Conservation (phyloP, 2,797 vertebrate genomes). For the Podarcis lilfordi region DNA sequence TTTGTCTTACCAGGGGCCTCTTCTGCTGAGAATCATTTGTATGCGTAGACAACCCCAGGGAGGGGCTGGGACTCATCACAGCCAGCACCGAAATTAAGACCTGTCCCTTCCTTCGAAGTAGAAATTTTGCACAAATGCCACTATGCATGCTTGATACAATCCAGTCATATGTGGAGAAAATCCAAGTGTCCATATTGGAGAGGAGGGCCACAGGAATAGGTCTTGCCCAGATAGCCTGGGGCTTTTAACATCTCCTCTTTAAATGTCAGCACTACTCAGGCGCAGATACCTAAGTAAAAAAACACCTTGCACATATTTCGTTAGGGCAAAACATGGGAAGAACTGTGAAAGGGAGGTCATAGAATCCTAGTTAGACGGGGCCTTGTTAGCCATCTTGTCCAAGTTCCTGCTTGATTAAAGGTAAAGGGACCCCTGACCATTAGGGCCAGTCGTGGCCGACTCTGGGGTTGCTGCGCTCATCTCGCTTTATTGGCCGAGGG, state of each 20-base stretch:
- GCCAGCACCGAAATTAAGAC: not conserved
- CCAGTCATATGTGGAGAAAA: not conserved
- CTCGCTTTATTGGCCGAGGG: too few relatives aligned
- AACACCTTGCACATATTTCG: too few relatives aligned
- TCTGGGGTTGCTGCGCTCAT: too few relatives aligned
- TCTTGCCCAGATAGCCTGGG: not conserved
- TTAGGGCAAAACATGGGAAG: too few relatives aligned
- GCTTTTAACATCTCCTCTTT: not conserved
- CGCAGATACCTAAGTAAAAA: not conserved
- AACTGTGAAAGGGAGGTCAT: too few relatives aligned
- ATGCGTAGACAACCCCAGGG: not conserved
- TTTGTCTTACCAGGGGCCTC: constrained; percentile 3
- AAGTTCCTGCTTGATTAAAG: not conserved
- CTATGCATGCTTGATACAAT: not conserved
- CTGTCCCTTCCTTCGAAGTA: not conserved
- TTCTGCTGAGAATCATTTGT: constrained; percentile 3
- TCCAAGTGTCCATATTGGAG: not conserved
- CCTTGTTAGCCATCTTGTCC: too few relatives aligned
- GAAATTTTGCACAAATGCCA: not conserved
- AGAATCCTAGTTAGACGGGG: too few relatives aligned
- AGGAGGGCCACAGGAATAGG: not conserved
- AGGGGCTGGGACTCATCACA: not conserved
- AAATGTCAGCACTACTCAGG: not conserved
- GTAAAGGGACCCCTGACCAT: too few relatives aligned
- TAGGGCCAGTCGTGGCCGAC: too few relatives aligned